These are phyloP conservation scores for Scaptomyza cyrtandrae DNA, from an alignment of 2,888 invertebrate genomes.

Conservation along the genomic window DNA sequence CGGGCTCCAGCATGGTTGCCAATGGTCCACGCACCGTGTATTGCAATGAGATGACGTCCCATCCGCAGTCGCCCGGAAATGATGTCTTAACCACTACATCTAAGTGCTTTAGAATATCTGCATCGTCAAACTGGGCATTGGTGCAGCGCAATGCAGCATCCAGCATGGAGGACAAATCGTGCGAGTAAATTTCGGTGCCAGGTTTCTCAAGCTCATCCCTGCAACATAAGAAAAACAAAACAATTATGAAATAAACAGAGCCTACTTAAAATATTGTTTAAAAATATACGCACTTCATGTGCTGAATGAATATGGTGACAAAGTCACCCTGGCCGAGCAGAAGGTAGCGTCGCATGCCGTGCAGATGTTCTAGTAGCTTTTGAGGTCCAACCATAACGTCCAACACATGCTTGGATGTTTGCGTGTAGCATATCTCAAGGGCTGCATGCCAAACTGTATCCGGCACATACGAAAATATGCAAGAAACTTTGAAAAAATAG, in stretches of 20 bases:
- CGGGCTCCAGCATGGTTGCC: slow-evolving; percentile 84
- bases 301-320: slow-evolving; percentile 95
- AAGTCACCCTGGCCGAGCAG: slow-evolving; percentile 98
- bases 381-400: slow-evolving; percentile 94
- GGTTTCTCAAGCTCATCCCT: slow-evolving; percentile 95
- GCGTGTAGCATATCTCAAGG: slow-evolving; percentile 93
- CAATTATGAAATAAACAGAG: not conserved
- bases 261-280: not conserved
- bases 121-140: slow-evolving; percentile 96
- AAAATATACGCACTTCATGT: slow-evolving; percentile 88
- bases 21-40: slow-evolving; percentile 84
- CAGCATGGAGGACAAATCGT: slow-evolving; percentile 93
- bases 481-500: slow-evolving; percentile 71
- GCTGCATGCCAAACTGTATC: slow-evolving; percentile 91
- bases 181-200: slow-evolving; percentile 93
- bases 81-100: slow-evolving; percentile 90
- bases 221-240: slow-evolving; percentile 23
- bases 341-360: slow-evolving; percentile 95
- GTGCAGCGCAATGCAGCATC: slow-evolving; percentile 95
- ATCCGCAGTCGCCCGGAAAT: slow-evolving; percentile 83
- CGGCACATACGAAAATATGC: slow-evolving; percentile 87
- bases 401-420: slow-evolving; percentile 93
- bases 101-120: slow-evolving; percentile 93
- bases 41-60: slow-evolving; percentile 84
- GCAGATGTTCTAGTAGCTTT: slow-evolving; percentile 94